These are phyloP conservation scores for Microtus pennsylvanicus DNA, from an alignment of 2,113 vertebrate genomes.

Conservation along the genomic window DNA sequence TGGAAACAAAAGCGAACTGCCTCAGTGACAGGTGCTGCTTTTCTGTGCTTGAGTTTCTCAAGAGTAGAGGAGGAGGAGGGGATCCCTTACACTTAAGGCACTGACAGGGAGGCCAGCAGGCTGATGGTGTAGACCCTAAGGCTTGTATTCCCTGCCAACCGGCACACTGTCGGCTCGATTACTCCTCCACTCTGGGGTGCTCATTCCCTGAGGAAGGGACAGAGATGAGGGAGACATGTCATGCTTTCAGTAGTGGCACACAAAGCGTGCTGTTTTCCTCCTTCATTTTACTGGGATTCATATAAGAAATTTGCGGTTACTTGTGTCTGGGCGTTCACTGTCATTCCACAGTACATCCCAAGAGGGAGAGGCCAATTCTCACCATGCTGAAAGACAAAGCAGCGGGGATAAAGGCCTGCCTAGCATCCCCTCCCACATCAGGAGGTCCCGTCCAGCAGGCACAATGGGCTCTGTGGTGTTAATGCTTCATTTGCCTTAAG, in stretches of 20 bases:
- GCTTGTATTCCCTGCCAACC: neutral
- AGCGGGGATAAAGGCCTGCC: conserved; percentile 37
- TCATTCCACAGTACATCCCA: conserved; percentile 59
- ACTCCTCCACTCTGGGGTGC: conserved; percentile 34
- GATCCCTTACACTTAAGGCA: neutral
- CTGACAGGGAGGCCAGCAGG: accelerated
- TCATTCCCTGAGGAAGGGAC: conserved; percentile 31
- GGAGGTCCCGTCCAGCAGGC: conserved; percentile 55
- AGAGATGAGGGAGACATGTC: neutral
- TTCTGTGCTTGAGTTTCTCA: neutral
- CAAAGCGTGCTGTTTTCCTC: conserved; percentile 72
- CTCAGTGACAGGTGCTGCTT: neutral
- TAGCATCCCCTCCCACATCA: neutral
- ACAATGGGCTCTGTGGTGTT: conserved; percentile 57
- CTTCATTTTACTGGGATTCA: conserved; percentile 59
- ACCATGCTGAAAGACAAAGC: conserved; percentile 48
- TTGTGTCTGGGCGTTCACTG: conserved; percentile 31
- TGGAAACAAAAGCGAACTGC: neutral
- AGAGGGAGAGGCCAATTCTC: conserved; percentile 56
- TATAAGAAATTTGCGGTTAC: conserved; percentile 77
- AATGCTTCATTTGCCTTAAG: conserved; percentile 74
- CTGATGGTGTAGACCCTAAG: neutral
- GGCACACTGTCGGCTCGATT: conserved; percentile 53
- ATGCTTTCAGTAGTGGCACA: conserved; percentile 63
- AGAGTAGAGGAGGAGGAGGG: no score